Evolutionary conservation across 1,140 invertebrate genomes (phyloP), one percentile per base, ranked within the genome.

Genomic region (Aphidius gifuensis): DNA sequence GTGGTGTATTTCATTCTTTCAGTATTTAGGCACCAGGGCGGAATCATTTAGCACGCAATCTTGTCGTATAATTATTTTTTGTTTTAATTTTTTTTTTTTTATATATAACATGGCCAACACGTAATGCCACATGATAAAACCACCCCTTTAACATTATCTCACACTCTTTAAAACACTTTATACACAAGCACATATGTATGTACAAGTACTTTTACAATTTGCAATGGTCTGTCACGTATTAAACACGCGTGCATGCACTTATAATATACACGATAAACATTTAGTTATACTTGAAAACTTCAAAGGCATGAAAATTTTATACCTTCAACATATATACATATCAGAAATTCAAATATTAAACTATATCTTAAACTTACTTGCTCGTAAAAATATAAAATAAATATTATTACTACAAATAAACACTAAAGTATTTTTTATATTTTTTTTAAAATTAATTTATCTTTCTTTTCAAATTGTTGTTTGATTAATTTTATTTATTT

Each of bases 11-110:
- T 62, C 46, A 38, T 32, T 54, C 16, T 44, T 43, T 49, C 16
- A 43, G 61, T 47, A 62, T n/a, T 64, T 47, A 62, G 61, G 62
- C 55, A 58, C 46, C 50, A 57, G 57, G 60, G 66, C 54, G 67
- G 65, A 68, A 72, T 76, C 76, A 72, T 75, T 78, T 76, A 74
- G 72, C 76, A 78, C 76, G 76, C 76, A 73, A 78, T 78, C 68
- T 70, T 74, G 73, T 76, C 76, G 73, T 78, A 16, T 16, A 78
- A 76, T 76, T 78, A 71, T 73, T 69, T 65, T 55, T 68, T 64
- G 62, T 69, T 69, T 65, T 66, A 16, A 32, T 32, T 32, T 32
- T 32, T 32, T 32, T 4, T 32, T 32, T 32, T n/a, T n/a, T n/a
- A n/a, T n/a, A n/a, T 32, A 3, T 32, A 32, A 32, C 23, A 32